phyloP scores from a whole-genome alignment of 1,140 invertebrate genomes.

The Papilio xuthus region DNA sequence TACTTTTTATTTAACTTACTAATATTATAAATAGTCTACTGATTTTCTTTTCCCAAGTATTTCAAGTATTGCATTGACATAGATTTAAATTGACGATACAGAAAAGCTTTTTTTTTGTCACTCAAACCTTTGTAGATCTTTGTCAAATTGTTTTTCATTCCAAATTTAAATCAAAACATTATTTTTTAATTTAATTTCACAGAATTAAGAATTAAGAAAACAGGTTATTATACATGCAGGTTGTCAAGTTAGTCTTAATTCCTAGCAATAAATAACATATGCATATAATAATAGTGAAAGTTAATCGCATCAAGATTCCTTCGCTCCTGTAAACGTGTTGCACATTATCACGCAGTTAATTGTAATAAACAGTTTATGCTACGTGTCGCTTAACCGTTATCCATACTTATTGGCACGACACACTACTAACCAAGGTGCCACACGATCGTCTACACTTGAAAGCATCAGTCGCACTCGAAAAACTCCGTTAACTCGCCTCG shows the following conservation, averaged over 20 bases:
- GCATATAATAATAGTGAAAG: slow-evolving; percentile 29
- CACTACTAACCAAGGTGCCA: slow-evolving; percentile 48
- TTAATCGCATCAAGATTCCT: slow-evolving; percentile 23
- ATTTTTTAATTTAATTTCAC: not conserved
- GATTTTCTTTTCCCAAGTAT: not conserved
- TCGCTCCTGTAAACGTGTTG: slow-evolving; percentile 7
- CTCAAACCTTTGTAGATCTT: not conserved
- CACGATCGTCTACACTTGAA: slow-evolving; percentile 44
- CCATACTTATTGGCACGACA: slow-evolving; percentile 60
- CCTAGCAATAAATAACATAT: not conserved
- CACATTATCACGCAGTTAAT: slow-evolving; percentile 36
- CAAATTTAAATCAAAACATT: not conserved
- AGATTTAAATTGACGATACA: not conserved
- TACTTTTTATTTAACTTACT: no score
- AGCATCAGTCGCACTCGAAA: slow-evolving; percentile 59
- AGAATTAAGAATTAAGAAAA: not conserved
- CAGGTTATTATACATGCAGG: not conserved
- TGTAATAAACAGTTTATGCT: slow-evolving; percentile 34
- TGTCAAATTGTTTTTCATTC: not conserved
- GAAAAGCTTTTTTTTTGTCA: not conserved
- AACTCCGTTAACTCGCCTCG: slow-evolving; percentile 60
- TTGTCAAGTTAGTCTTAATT: not conserved
- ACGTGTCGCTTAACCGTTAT: slow-evolving; percentile 36
- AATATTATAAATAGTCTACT: no score
- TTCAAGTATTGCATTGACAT: not conserved